Percentiles rank a stretch among this genome's conserved stretches.
Conservation (phyloP, 2,113 vertebrate species). For the Benitochromis conjunctus region DNA sequence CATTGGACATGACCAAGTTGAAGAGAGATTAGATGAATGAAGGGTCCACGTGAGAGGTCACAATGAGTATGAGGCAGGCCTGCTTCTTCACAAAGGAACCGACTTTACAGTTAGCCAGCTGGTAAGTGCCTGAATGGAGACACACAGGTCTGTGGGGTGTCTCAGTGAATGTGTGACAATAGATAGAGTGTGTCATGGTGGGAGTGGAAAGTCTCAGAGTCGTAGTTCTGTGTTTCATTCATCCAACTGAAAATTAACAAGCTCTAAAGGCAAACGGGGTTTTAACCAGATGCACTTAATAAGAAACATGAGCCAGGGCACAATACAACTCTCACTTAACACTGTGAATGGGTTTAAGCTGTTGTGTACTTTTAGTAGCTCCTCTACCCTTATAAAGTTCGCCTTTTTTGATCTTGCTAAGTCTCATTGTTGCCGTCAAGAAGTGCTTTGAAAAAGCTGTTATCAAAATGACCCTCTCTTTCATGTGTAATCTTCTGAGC, state of each 20-base stretch:
- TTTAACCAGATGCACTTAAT: neutral
- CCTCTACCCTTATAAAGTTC: neutral
- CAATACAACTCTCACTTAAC: conserved; percentile 34
- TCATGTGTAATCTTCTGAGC: neutral
- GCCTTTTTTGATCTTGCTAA: neutral
- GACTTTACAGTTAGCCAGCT: conserved; percentile 77
- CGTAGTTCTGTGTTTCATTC: conserved; percentile 77
- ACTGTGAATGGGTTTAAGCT: neutral
- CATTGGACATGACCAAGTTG: neutral
- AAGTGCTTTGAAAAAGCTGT: neutral
- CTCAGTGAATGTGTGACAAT: conserved; percentile 65
- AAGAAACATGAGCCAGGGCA: conserved; percentile 30
- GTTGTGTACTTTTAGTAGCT: neutral
- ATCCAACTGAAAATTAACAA: conserved; percentile 76
- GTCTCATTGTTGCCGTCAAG: neutral
- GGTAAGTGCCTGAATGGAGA: conserved; percentile 59
- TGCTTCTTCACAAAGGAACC: neutral
- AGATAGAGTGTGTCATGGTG: conserved; percentile 75
- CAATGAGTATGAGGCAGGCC: neutral
- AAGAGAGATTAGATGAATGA: conserved; percentile 20
- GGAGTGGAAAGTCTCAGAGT: conserved; percentile 77
- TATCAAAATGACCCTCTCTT: neutral
- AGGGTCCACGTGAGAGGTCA: neutral
- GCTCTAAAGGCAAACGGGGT: neutral
- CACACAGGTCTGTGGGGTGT: conserved; percentile 61